phyloP scores from a whole-genome alignment of 2,113 vertebrate species.

The Anser cygnoides region DNA sequence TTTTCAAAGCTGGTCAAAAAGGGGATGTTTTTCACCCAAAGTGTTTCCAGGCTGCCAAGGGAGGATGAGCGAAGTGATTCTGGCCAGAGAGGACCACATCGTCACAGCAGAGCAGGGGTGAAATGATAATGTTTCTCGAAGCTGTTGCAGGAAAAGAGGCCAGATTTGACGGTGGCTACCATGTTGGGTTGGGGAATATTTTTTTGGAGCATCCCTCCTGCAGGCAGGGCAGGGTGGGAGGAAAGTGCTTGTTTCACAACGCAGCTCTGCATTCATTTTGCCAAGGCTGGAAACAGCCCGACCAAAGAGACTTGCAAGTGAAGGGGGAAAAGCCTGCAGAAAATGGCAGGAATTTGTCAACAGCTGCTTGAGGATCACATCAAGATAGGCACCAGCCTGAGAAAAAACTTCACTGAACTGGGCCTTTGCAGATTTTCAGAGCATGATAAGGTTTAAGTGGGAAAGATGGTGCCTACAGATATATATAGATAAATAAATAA shows the following conservation, averaged over 20 bases:
- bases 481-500: too few relatives aligned
- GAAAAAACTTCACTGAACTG: background rate
- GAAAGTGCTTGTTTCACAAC: background rate
- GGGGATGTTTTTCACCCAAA: background rate
- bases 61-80: background rate
- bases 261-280: background rate
- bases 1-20: background rate
- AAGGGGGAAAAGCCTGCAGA: background rate
- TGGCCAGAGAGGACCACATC: background rate
- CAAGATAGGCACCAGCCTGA: background rate
- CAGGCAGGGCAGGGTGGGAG: background rate
- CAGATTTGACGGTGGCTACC: background rate
- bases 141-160: background rate
- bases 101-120: background rate
- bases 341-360: background rate
- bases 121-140: background rate
- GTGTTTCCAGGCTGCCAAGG: rapidly evolving
- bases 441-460: background rate
- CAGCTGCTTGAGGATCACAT: background rate
- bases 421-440: background rate
- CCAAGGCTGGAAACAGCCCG: background rate
- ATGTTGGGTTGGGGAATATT: background rate
- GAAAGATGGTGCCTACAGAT: background rate
- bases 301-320: background rate
- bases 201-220: rapidly evolving